Evolutionary conservation across 2,888 invertebrate genomes (phyloP).

Genomic region (Autographa pulchrina): DNA sequence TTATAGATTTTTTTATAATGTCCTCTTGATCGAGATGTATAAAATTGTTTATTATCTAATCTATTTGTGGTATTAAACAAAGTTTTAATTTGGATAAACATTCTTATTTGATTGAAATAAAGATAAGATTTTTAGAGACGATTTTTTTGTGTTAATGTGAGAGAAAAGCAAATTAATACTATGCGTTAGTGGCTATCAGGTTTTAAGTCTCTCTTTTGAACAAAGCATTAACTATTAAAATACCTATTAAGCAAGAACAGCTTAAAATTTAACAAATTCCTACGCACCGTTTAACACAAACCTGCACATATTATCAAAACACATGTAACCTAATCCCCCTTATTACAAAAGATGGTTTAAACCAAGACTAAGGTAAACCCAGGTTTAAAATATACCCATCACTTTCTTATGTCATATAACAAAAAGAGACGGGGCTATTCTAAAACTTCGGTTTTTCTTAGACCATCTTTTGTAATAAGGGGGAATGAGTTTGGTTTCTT

Average conservation of each 20-base stretch:
- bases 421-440: too few relatives aligned
- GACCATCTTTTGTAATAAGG: too few relatives aligned
- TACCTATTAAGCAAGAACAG: too few relatives aligned
- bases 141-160: slow-evolving; percentile 6
- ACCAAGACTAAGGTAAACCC: too few relatives aligned
- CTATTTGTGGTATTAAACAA: slow-evolving; percentile 56
- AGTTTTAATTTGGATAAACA: slow-evolving; percentile 62
- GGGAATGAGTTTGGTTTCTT: slow-evolving; percentile 6
- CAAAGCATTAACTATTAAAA: too few relatives aligned
- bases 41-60: slow-evolving; percentile 59
- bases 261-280: background rate
- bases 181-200: too few relatives aligned
- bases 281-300: background rate
- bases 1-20: slow-evolving; percentile 61
- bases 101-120: slow-evolving; percentile 54
- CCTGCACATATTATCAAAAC: background rate
- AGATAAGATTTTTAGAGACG: slow-evolving; percentile 26
- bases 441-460: too few relatives aligned
- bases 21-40: slow-evolving; percentile 49
- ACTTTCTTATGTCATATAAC: too few relatives aligned
- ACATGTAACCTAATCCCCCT: slow-evolving; percentile 24
- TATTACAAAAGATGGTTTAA: too few relatives aligned
- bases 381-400: too few relatives aligned
- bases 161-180: background rate
- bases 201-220: too few relatives aligned